Conservation (phyloP, 2,113 vertebrate genomes). For the Sylvilagus bachmani region DNA sequence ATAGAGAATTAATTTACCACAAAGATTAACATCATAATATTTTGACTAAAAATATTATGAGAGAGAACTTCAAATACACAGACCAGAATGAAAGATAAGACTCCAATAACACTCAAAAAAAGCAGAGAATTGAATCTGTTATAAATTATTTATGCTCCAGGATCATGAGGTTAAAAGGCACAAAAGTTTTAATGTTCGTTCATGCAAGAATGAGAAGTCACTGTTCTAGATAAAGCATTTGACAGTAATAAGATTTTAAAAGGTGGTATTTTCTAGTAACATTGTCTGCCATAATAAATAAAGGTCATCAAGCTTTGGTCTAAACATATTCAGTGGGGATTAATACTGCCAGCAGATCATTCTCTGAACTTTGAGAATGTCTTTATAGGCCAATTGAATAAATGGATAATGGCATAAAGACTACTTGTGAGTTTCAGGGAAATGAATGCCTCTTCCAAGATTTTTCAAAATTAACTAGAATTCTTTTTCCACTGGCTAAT, state of each 20-base stretch:
- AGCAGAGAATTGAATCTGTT: conserved; percentile 82
- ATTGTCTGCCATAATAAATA: conserved; percentile 82
- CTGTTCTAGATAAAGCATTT: conserved; percentile 84
- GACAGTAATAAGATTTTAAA: conserved; percentile 87
- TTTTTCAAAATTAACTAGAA: conserved; percentile 57
- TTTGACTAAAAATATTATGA: not conserved
- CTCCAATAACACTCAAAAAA: conserved; percentile 84
- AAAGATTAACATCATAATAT: not conserved
- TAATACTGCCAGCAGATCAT: conserved; percentile 65
- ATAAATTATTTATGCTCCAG: conserved; percentile 87
- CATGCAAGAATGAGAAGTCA: conserved; percentile 87
- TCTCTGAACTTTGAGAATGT: conserved; percentile 79
- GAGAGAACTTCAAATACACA: conserved; percentile 77
- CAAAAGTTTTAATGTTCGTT: conserved; percentile 84
- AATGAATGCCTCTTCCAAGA: not conserved
- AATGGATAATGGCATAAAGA: conserved; percentile 76
- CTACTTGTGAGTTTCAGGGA: conserved; percentile 64
- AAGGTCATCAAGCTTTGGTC: conserved; percentile 83
- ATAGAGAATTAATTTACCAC: not conserved
- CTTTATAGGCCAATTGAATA: conserved; percentile 81
- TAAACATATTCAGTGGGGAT: conserved; percentile 74
- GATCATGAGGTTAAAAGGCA: conserved; percentile 88
- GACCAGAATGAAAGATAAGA: conserved; percentile 85
- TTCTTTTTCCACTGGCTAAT: not conserved
- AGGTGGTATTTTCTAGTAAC: conserved; percentile 81